These are phyloP conservation scores for Nasalis larvatus DNA, from an alignment of 2,113 vertebrate species.

Conservation along the genomic window DNA sequence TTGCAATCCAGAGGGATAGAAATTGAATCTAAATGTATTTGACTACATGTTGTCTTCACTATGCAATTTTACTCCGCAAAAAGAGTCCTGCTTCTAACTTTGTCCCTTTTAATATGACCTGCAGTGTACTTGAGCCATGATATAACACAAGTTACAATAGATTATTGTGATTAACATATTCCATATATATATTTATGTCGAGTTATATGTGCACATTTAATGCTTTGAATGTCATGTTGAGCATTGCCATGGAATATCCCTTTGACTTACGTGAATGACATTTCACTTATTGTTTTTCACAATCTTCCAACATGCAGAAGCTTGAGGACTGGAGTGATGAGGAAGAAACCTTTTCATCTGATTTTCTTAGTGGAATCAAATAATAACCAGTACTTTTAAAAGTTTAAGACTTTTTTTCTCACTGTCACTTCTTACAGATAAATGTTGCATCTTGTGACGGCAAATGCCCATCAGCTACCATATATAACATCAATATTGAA, in stretches of 20 bases:
- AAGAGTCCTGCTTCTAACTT: background rate
- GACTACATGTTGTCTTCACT: background rate
- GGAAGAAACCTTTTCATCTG: background rate
- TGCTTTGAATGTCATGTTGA: background rate
- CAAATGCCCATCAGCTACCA: constrained; percentile 97
- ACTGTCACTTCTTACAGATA: constrained; percentile 83
- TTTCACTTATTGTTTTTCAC: background rate
- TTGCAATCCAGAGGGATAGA: background rate
- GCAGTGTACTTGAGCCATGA: background rate
- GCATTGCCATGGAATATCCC: background rate
- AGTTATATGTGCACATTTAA: background rate
- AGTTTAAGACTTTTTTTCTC: background rate
- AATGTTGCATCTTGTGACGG: constrained; percentile 96
- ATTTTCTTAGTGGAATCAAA: background rate
- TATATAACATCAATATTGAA: constrained; percentile 98
- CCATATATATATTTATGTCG: background rate
- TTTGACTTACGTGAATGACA: background rate
- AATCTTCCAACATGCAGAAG: background rate
- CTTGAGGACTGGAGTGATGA: background rate
- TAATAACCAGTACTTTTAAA: background rate
- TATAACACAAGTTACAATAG: background rate
- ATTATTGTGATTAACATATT: background rate
- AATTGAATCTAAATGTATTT: background rate
- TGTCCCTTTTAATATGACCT: background rate
- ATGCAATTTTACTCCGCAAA: background rate